phyloP scores from a whole-genome alignment of 2,888 invertebrate species.

The Prenolepis imparis region DNA sequence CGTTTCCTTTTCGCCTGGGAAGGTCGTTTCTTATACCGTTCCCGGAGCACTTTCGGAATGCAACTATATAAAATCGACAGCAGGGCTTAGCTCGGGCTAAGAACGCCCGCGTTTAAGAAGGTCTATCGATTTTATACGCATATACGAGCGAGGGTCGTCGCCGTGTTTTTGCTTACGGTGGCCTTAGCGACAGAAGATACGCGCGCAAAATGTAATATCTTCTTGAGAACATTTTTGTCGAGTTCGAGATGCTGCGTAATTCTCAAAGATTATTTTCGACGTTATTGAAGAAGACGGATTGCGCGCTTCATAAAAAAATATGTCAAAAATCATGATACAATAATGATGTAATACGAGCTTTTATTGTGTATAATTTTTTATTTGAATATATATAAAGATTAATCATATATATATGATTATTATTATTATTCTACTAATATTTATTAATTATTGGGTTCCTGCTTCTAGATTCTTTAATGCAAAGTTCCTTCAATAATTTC shows the following conservation, averaged over 20 bases:
- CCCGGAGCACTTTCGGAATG: not conserved
- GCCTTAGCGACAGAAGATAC: constrained; percentile 5
- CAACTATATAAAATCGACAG: constrained; percentile 38
- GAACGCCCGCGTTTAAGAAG: constrained; percentile 10
- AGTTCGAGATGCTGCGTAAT: not conserved
- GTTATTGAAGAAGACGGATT: not conserved
- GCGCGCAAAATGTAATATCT: constrained; percentile 36
- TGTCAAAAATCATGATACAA: not conserved
- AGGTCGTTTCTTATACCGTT: constrained; percentile 8
- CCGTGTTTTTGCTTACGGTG: constrained; percentile 14
- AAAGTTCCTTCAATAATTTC: not conserved
- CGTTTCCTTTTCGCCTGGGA: not conserved
- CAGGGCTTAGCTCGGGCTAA: not conserved
- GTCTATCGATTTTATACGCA: constrained; percentile 44
- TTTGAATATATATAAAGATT: too few species aligned
- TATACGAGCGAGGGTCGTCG: constrained; percentile 1
- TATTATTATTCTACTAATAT: not conserved
- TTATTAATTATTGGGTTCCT: not conserved
- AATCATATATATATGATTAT: not conserved
- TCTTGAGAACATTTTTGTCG: constrained; percentile 22
- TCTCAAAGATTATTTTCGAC: constrained; percentile 20
- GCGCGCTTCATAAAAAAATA: constrained; percentile 1
- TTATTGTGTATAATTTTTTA: not conserved
- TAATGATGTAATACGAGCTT: not conserved
- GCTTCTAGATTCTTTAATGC: not conserved